Evolutionary conservation across 2,797 vertebrate species (phyloP).

Genomic region (Bucorvus abyssinicus): DNA sequence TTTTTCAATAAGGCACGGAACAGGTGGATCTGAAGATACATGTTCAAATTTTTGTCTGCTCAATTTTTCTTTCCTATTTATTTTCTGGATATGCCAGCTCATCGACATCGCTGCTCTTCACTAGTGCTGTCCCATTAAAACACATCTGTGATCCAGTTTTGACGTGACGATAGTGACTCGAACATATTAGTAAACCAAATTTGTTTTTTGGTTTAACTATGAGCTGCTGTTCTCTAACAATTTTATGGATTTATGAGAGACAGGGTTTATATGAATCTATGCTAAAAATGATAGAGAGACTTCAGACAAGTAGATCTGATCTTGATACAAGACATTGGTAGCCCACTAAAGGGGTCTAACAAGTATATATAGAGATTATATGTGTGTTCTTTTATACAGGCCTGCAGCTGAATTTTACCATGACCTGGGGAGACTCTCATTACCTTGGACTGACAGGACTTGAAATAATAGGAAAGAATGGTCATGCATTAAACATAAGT

Average conservation of each 20-base stretch:
- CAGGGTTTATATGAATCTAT: background rate
- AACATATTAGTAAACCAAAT: background rate
- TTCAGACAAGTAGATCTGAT: background rate
- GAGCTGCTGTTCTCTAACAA: background rate
- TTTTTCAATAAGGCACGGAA: background rate
- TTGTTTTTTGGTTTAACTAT: background rate
- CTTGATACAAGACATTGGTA: background rate
- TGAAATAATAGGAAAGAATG: slow-evolving; percentile 88
- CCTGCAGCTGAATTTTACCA: slow-evolving; percentile 84
- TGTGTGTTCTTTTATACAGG: slow-evolving; percentile 67
- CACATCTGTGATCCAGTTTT: background rate
- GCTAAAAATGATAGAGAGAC: background rate
- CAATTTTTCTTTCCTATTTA: background rate
- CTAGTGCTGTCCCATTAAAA: background rate
- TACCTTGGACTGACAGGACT: slow-evolving; percentile 92
- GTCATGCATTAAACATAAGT: slow-evolving; percentile 83
- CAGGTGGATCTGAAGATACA: background rate
- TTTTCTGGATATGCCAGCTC: background rate
- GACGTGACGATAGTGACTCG: background rate
- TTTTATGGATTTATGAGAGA: background rate
- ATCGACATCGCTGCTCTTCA: background rate
- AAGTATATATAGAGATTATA: background rate
- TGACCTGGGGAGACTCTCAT: slow-evolving; percentile 92
- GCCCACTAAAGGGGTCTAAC: background rate
- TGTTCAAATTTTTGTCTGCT: background rate